These are phyloP conservation scores for Turdus rufiventris DNA, from an alignment of 2,113 vertebrate genomes.

Conservation along the genomic window DNA sequence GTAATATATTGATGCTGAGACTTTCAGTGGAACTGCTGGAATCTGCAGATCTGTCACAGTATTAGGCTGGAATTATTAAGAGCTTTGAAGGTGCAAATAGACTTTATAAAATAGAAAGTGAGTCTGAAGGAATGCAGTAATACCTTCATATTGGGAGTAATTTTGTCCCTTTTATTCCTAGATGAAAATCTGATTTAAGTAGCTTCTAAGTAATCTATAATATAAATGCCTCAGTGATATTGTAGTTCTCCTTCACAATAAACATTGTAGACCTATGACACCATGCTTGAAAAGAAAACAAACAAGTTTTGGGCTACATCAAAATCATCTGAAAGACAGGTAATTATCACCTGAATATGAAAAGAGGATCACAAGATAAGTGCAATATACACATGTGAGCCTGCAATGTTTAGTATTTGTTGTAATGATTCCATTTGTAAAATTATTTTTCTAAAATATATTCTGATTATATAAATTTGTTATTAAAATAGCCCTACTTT, in stretches of 20 bases:
- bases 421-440: background rate
- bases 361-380: background rate
- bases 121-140: background rate
- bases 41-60: background rate
- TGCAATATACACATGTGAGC: background rate
- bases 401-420: background rate
- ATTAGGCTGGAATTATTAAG: background rate
- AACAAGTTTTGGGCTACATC: background rate
- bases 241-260: background rate
- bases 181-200: background rate
- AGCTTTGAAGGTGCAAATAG: background rate
- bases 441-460: background rate
- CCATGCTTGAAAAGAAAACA: background rate
- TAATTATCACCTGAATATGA: background rate
- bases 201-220: background rate
- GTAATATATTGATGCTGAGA: rapidly evolving
- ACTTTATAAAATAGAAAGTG: background rate
- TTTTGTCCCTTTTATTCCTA: background rate
- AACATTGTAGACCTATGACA: background rate
- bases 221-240: background rate
- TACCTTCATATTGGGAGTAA: background rate
- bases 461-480: background rate
- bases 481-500: background rate
- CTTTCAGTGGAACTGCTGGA: background rate
- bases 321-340: background rate